A percentile compares a stretch with the other conserved stretches of the same genome.
phyloP scores from a whole-genome alignment of 2,888 invertebrate species.

The Thereva unica region DNA sequence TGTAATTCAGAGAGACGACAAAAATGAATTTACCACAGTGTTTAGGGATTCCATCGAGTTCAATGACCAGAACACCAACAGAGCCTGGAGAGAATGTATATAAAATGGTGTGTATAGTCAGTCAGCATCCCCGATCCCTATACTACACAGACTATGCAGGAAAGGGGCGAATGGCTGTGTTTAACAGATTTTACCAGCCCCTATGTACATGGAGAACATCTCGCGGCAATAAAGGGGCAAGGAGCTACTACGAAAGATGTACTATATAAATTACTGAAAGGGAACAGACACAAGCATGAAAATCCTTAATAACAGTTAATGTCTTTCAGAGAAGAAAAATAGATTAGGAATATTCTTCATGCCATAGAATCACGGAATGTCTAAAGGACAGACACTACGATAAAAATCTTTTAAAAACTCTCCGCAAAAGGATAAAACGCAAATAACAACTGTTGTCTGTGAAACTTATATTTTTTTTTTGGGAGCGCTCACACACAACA shows the following conservation, averaged over 20 bases:
- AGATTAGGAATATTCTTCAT: no score
- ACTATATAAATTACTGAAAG: constrained; percentile 22
- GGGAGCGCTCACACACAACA: no score
- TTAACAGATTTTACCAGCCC: constrained; percentile 17
- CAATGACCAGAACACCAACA: constrained; percentile 50
- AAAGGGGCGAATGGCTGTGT: constrained; percentile 23
- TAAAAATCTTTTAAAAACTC: no score
- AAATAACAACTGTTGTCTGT: no score
- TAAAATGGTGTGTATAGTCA: constrained; percentile 25
- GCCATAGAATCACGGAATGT: no score
- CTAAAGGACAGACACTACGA: no score
- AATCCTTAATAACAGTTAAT: no score
- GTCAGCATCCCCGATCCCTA: constrained; percentile 12
- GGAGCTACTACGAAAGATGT: constrained; percentile 16
- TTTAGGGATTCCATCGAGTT: constrained; percentile 50
- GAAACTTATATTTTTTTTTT: no score
- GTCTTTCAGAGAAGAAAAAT: no score
- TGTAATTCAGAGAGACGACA: constrained; percentile 31
- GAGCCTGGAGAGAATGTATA: neutral
- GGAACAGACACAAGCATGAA: no score
- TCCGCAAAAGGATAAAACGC: no score
- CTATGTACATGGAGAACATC: constrained; percentile 4
- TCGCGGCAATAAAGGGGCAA: constrained; percentile 9
- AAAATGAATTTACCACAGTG: constrained; percentile 35
- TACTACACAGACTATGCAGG: constrained; percentile 14